Percentiles rank a stretch among this genome's conserved stretches.
phyloP scores from a whole-genome alignment of 2,888 invertebrate genomes.

The Ennomos fuscantarius region DNA sequence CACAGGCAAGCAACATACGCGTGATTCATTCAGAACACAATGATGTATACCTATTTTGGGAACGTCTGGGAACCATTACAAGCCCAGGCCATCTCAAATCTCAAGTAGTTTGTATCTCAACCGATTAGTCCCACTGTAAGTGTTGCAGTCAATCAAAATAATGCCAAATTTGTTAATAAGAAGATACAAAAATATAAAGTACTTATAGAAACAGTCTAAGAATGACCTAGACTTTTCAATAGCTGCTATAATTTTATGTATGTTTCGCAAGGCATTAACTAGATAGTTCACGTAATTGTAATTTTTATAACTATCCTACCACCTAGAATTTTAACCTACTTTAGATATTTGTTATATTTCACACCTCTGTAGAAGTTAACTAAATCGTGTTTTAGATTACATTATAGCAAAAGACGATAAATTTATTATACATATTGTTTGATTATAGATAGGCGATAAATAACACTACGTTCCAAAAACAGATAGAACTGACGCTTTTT shows the following conservation, averaged over 20 bases:
- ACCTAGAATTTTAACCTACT: no score
- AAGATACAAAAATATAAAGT: slow-evolving; percentile 5
- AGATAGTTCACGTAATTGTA: no score
- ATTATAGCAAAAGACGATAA: no score
- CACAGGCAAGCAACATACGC: slow-evolving; percentile 42
- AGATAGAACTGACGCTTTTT: slow-evolving; percentile 50
- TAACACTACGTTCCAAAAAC: slow-evolving; percentile 54
- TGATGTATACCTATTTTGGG: slow-evolving; percentile 68
- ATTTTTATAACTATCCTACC: no score
- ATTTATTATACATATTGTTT: no score
- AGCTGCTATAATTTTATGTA: no score
- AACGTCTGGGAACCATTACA: slow-evolving; percentile 73
- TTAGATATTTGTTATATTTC: no score
- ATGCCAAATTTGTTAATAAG: slow-evolving; percentile 19
- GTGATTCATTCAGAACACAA: slow-evolving; percentile 64
- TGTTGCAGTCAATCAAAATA: slow-evolving; percentile 44
- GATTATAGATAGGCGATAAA: slow-evolving; percentile 53
- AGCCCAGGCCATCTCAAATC: slow-evolving; percentile 57
- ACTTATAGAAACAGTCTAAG: no score
- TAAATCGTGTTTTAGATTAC: no score
- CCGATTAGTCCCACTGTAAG: slow-evolving; percentile 58
- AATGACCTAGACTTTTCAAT: no score
- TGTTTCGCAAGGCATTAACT: no score
- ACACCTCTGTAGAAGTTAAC: no score
- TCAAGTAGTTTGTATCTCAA: slow-evolving; percentile 50